Percentiles rank a stretch among this genome's conserved stretches.
Evolutionary conservation across 2,888 invertebrate species (phyloP).

Genomic region (Pasiphila rectangulata): DNA sequence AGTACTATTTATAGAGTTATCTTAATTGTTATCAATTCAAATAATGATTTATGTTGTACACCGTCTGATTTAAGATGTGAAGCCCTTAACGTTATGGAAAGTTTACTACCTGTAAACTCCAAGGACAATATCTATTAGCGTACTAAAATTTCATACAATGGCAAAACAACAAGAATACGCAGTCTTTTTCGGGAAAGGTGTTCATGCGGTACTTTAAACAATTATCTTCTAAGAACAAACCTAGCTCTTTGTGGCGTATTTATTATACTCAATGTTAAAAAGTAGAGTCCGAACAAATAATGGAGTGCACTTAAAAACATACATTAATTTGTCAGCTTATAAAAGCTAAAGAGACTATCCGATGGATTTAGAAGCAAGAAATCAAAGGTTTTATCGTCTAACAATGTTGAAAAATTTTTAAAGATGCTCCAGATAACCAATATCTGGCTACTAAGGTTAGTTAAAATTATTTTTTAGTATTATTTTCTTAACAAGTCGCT

Average conservation of each 20-base stretch:
- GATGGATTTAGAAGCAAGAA: constrained; percentile 22
- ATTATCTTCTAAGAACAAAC: constrained; percentile 14
- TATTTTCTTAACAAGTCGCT: too few species aligned
- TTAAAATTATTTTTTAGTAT: too few species aligned
- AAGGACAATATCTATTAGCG: too few species aligned
- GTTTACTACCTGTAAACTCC: too few species aligned
- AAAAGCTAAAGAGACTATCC: constrained; percentile 22
- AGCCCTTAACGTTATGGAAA: too few species aligned
- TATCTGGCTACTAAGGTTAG: too few species aligned
- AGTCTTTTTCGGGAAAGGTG: constrained; percentile 4
- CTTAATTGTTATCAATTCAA: too few species aligned
- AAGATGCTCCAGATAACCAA: constrained; percentile 28
- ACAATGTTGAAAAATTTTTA: constrained; percentile 27
- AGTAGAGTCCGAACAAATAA: constrained; percentile 20
- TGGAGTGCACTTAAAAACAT: constrained; percentile 23
- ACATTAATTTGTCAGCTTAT: constrained; percentile 18
- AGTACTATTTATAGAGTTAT: too few species aligned
- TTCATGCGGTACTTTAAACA: constrained; percentile 28
- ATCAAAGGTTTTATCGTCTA: constrained; percentile 24
- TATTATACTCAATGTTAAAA: constrained; percentile 28
- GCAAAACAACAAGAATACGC: too few species aligned
- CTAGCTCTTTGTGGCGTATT: not conserved
- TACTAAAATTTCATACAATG: too few species aligned
- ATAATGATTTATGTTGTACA: too few species aligned
- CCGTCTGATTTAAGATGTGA: too few species aligned